phyloP scores from a whole-genome alignment of 92 coral and sea anemone genomes.

The Phenganax marumi region DNA sequence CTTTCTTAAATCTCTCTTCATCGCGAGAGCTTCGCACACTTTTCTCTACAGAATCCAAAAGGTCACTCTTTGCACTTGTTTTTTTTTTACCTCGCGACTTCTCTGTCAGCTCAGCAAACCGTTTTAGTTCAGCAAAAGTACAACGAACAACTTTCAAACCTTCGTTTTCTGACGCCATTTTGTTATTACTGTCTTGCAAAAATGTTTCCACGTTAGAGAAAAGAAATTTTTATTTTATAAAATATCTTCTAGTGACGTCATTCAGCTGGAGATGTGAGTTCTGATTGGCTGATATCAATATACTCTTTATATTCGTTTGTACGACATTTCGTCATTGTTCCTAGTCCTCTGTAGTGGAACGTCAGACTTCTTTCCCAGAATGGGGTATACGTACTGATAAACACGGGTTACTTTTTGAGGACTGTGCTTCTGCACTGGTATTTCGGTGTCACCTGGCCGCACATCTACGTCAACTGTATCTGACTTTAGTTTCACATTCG shows the following conservation, averaged over 20 bases:
- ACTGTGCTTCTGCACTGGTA: conserved; percentile 46
- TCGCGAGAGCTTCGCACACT: background rate
- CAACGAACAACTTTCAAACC: conserved; percentile 26
- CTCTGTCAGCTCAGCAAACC: conserved; percentile 16
- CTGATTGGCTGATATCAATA: too few species aligned
- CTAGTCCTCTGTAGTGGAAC: background rate
- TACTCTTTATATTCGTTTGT: too few species aligned
- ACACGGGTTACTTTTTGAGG: conserved; percentile 11
- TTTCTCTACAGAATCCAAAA: background rate
- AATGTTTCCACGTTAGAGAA: conserved; percentile 2
- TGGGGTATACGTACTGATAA: conserved; percentile 18
- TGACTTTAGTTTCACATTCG: conserved; percentile 84
- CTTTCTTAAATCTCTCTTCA: background rate
- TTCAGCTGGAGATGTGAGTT: too few species aligned
- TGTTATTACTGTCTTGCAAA: background rate
- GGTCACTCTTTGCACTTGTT: background rate
- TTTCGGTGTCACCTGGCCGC: conserved; percentile 84
- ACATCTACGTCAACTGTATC: conserved; percentile 89
- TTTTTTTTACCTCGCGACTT: background rate
- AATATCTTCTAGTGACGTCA: background rate
- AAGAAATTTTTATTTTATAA: background rate
- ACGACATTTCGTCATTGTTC: too few species aligned
- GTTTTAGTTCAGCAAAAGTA: conserved; percentile 19
- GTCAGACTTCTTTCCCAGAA: conserved; percentile 18
- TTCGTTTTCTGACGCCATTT: conserved; percentile 40